These are phyloP conservation scores for Hucho hucho DNA, from an alignment of 2,113 vertebrate genomes.

Conservation along the genomic window DNA sequence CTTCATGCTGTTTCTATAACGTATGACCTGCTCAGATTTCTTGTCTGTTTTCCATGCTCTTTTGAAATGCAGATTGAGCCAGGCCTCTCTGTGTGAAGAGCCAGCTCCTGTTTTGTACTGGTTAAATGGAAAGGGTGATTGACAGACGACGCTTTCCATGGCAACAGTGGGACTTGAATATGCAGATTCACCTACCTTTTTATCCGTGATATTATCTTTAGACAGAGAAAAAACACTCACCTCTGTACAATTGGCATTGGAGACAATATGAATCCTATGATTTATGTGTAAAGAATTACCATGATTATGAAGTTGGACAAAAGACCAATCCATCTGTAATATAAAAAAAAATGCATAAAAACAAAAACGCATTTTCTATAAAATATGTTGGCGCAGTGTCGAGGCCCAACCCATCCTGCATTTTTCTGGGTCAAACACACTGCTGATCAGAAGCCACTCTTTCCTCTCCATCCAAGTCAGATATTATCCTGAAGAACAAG, in stretches of 20 bases:
- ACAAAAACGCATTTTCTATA: neutral
- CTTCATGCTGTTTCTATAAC: neutral
- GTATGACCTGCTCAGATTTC: constrained; percentile 3
- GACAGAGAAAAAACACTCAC: neutral
- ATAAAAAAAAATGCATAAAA: too few relatives aligned
- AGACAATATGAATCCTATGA: neutral
- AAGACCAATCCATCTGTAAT: too few relatives aligned
- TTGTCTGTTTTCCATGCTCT: neutral
- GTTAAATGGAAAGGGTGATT: neutral
- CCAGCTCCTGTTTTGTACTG: neutral
- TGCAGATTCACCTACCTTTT: neutral
- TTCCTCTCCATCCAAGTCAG: too few relatives aligned
- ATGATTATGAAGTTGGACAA: too few relatives aligned
- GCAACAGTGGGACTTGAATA: constrained; percentile 5
- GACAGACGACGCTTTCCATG: constrained; percentile 6
- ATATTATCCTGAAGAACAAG: too few relatives aligned
- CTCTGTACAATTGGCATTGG: neutral
- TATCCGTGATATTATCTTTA: neutral
- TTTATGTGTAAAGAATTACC: neutral
- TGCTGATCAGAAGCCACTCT: neutral
- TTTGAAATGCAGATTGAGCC: neutral
- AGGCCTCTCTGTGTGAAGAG: neutral
- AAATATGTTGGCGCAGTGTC: neutral
- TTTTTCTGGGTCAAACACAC: neutral
- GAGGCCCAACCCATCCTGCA: too few relatives aligned